A percentile compares a stretch with the other conserved stretches of the same genome.
Evolutionary conservation across 1,140 invertebrate genomes (phyloP).

Genomic region (Metaphire vulgaris): DNA sequence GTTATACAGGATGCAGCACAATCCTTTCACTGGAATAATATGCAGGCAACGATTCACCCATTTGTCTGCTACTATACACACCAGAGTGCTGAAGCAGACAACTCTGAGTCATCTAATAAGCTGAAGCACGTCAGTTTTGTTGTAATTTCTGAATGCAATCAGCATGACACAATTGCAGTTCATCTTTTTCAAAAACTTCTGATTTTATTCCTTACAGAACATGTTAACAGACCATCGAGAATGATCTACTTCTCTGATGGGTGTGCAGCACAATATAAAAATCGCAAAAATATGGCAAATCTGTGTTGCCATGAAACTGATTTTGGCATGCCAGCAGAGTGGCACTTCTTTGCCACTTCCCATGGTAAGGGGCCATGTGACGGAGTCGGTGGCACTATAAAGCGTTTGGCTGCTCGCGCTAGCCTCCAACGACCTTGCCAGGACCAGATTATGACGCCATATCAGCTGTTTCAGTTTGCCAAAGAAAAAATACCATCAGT

Average conservation of each 20-base stretch:
- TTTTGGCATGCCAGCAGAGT: conserved; percentile 16
- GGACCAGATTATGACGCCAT: too few species aligned
- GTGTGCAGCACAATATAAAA: neutral
- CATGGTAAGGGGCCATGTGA: conserved; percentile 14
- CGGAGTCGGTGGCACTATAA: conserved; percentile 55
- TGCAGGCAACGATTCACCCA: neutral
- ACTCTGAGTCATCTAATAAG: neutral
- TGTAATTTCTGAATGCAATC: neutral
- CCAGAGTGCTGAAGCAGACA: too few species aligned
- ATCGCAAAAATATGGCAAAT: neutral
- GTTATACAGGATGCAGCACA: neutral
- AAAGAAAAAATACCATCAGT: too few species aligned
- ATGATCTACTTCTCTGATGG: neutral
- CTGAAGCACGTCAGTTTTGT: neutral
- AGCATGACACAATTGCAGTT: neutral
- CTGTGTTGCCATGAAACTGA: conserved; percentile 13
- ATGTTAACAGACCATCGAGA: neutral
- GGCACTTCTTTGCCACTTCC: conserved; percentile 6
- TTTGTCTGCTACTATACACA: neutral
- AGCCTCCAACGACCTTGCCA: conserved; percentile 55
- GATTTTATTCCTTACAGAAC: too few species aligned
- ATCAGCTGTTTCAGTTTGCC: too few species aligned
- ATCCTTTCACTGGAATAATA: neutral
- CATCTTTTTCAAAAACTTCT: neutral
- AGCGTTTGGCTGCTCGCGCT: conserved; percentile 58